Percentiles rank a stretch among this genome's conserved stretches.
These are phyloP conservation scores for Puffinus mauretanicus DNA, from an alignment of 2,113 vertebrate genomes.

Conservation along the genomic window DNA sequence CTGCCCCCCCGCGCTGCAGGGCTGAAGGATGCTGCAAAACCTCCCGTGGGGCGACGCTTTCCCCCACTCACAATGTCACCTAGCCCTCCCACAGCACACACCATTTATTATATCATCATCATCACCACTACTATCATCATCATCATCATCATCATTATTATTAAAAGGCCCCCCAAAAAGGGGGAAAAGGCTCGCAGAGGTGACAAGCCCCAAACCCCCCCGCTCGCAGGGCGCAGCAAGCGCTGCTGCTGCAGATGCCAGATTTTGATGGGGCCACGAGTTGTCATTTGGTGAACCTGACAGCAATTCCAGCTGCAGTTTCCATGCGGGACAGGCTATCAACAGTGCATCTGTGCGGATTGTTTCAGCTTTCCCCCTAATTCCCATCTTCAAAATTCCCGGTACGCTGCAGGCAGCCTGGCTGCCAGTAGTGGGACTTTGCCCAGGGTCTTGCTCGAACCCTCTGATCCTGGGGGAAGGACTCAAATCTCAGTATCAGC, in stretches of 20 bases:
- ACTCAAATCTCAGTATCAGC: rapidly evolving
- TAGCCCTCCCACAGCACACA: background rate
- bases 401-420: background rate
- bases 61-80: background rate
- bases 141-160: background rate
- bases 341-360: rapidly evolving
- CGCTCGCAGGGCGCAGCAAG: background rate
- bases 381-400: background rate
- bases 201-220: background rate
- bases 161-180: background rate
- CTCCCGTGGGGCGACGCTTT: background rate
- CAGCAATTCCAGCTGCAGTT: background rate
- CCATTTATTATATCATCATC: no score
- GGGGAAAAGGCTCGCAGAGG: background rate
- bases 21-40: background rate
- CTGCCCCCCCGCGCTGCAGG: background rate
- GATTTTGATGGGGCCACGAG: background rate
- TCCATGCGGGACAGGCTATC: background rate
- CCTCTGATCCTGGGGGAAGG: background rate
- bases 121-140: no score
- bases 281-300: rapidly evolving
- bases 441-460: rapidly evolving
- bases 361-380: background rate
- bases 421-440: rapidly evolving
- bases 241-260: background rate